phyloP scores from a whole-genome alignment of 2,888 invertebrate genomes.

The Adelphocoris suturalis region DNA sequence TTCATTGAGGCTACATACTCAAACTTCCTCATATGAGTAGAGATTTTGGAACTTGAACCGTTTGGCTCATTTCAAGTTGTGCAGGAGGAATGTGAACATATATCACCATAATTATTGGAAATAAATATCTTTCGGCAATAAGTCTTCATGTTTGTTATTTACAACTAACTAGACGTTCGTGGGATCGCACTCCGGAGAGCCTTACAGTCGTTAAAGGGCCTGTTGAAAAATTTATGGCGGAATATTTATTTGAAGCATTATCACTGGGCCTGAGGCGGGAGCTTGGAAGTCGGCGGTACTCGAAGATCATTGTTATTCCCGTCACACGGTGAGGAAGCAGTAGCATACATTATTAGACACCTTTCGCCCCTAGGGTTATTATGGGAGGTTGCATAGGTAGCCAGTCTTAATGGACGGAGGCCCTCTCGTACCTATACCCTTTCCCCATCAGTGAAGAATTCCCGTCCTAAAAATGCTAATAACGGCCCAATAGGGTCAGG shows the following conservation, averaged over 20 bases:
- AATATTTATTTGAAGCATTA: conserved; percentile 41
- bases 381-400: conserved; percentile 61
- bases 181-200: not conserved
- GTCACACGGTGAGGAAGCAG: conserved; percentile 48
- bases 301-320: conserved; percentile 67
- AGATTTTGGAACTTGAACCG: too few species aligned
- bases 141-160: conserved; percentile 5
- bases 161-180: conserved; percentile 5
- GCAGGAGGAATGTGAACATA: not conserved
- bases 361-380: conserved; percentile 67
- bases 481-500: conserved; percentile 48
- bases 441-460: conserved; percentile 53
- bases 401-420: conserved; percentile 61
- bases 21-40: too few species aligned
- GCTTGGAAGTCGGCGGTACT: not conserved
- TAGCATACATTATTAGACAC: conserved; percentile 68
- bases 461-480: conserved; percentile 68
- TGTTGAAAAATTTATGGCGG: conserved; percentile 15
- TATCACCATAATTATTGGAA: not conserved
- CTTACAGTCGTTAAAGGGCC: conserved; percentile 8
- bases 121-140: not conserved
- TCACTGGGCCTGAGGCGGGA: conserved; percentile 14
- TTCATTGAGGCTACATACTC: too few species aligned
- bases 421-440: not conserved
- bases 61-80: not conserved